These are phyloP conservation scores for Anas bernieri DNA, from an alignment of 2,797 vertebrate genomes.

Conservation along the genomic window DNA sequence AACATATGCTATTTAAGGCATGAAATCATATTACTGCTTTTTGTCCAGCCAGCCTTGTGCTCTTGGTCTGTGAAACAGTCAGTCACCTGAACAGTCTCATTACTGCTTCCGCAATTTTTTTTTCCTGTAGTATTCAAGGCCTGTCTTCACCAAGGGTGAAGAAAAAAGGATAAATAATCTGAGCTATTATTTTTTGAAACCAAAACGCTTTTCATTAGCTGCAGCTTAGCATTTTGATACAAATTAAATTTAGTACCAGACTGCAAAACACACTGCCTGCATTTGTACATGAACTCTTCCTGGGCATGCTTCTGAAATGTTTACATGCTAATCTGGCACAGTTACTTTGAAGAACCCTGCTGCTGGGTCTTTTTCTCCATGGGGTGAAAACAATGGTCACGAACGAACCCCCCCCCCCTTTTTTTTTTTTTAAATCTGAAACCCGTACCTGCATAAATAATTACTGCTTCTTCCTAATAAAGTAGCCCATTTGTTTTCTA, in stretches of 20 bases:
- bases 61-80: constrained; percentile 56
- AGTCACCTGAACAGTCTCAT: constrained; percentile 69
- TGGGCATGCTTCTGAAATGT: constrained; percentile 15
- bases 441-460: background rate
- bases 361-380: constrained; percentile 14
- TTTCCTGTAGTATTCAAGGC: constrained; percentile 16
- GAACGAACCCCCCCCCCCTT: background rate
- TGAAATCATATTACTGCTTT: constrained; percentile 76
- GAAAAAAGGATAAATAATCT: constrained; percentile 37
- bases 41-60: constrained; percentile 64
- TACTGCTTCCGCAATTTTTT: constrained; percentile 10
- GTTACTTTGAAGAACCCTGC: constrained; percentile 39
- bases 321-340: constrained; percentile 48
- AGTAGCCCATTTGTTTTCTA: constrained; percentile 5
- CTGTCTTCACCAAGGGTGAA: constrained; percentile 27
- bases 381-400: constrained; percentile 45
- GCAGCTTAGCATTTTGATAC: constrained; percentile 37
- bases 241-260: constrained; percentile 63
- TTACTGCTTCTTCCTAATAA: constrained; percentile 26
- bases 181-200: constrained; percentile 45
- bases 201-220: constrained; percentile 58
- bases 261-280: background rate
- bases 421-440: background rate
- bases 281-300: constrained; percentile 21
- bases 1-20: constrained; percentile 79